These are phyloP conservation scores for Dissostichus mawsoni DNA, from an alignment of 2,113 vertebrate genomes.

Conservation along the genomic window DNA sequence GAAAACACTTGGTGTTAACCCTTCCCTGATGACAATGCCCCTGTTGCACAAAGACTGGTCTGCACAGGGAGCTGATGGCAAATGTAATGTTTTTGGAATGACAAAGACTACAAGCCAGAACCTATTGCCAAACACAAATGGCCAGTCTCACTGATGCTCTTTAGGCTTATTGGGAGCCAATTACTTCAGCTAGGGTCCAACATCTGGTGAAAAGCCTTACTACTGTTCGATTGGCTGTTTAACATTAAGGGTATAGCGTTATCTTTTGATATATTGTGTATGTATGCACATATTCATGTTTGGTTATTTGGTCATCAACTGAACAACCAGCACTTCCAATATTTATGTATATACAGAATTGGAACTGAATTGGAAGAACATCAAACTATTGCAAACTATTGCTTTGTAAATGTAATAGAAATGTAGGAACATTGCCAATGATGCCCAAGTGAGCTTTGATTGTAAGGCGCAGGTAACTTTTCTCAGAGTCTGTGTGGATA, in stretches of 20 bases:
- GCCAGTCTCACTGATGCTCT: not conserved
- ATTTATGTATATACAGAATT: not conserved
- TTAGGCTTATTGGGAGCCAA: not conserved
- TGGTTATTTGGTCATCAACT: no score
- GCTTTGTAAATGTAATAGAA: conserved; percentile 3
- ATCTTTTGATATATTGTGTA: not conserved
- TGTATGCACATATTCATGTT: not conserved
- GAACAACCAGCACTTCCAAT: no score
- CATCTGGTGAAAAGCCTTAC: not conserved
- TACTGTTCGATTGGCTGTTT: no score
- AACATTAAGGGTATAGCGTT: not conserved
- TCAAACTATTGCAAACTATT: not conserved
- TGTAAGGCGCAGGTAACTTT: no score
- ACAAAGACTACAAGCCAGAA: not conserved
- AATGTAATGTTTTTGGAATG: not conserved
- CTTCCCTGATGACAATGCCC: not conserved
- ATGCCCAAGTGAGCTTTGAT: no score
- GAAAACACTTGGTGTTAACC: not conserved
- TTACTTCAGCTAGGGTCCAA: not conserved
- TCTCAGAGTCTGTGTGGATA: no score
- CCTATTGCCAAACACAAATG: not conserved
- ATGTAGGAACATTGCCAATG: no score
- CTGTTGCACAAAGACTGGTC: not conserved
- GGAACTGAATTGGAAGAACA: not conserved
- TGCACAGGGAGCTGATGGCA: not conserved